These are phyloP conservation scores for Octonoba sinensis DNA, from an alignment of 2,888 invertebrate genomes.

Conservation along the genomic window DNA sequence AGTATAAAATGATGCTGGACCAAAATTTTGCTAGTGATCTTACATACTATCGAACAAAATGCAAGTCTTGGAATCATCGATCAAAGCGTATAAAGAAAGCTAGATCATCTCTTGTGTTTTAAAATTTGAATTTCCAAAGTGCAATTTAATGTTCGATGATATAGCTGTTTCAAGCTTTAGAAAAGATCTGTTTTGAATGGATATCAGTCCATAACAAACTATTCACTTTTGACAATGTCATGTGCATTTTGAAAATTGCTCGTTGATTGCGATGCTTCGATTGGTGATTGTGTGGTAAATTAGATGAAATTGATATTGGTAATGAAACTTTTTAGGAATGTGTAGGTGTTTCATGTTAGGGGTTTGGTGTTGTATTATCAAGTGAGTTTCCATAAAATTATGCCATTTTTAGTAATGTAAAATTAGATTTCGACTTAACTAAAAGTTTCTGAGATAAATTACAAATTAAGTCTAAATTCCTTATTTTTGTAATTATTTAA, in stretches of 20 bases:
- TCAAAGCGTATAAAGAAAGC: slow-evolving; percentile 49
- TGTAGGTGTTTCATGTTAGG: no score
- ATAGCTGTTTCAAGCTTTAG: not conserved
- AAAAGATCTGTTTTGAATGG: not conserved
- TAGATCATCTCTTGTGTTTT: slow-evolving; percentile 13
- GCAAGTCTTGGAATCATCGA: slow-evolving; percentile 76
- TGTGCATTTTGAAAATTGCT: slow-evolving; percentile 35
- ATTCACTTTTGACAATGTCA: slow-evolving; percentile 17
- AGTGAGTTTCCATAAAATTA: no score
- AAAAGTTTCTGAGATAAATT: no score
- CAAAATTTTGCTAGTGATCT: slow-evolving; percentile 82
- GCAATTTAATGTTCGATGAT: not conserved
- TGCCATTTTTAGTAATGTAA: no score
- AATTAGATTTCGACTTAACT: no score
- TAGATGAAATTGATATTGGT: no score
- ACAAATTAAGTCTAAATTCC: no score
- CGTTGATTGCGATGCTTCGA: slow-evolving; percentile 33
- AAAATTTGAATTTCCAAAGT: not conserved
- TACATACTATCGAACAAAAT: slow-evolving; percentile 81
- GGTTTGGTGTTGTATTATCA: no score
- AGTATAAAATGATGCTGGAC: slow-evolving; percentile 89
- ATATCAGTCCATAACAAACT: no score
- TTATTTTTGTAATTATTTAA: no score
- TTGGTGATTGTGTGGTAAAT: no score
- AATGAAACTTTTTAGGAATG: no score